phyloP scores from a whole-genome alignment of 2,797 vertebrate species.

The Myotis myotis region DNA sequence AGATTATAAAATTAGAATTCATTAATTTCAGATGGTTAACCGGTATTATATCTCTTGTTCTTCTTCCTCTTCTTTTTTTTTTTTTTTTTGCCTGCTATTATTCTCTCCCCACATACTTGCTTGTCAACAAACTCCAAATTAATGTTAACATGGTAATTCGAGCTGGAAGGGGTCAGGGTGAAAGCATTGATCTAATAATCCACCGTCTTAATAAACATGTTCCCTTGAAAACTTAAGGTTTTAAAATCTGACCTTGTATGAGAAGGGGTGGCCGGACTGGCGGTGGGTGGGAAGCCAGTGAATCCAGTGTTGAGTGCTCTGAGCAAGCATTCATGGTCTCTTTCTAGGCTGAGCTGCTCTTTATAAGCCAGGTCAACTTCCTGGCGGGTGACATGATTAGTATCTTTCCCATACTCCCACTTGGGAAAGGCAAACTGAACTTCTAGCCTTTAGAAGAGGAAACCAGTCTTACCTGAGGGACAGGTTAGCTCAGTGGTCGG shows the following conservation, averaged over 20 bases:
- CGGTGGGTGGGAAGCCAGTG: fast-evolving
- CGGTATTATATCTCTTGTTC: no score
- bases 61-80: neutral
- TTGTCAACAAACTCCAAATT: neutral
- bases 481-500: neutral
- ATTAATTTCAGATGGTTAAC: neutral
- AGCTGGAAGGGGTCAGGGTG: neutral
- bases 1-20: neutral
- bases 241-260: neutral
- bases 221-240: neutral
- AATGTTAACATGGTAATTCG: neutral
- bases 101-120: neutral
- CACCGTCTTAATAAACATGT: neutral
- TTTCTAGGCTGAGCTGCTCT: neutral
- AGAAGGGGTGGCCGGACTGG: neutral
- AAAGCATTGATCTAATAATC: neutral
- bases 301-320: neutral
- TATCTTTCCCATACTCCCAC: fast-evolving
- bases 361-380: neutral
- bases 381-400: neutral
- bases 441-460: neutral
- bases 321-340: no score
- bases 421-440: neutral
- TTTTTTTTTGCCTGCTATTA: neutral
- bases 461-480: neutral